Conservation (phyloP, 2,797 vertebrate species). For the Masticophis lateralis region DNA sequence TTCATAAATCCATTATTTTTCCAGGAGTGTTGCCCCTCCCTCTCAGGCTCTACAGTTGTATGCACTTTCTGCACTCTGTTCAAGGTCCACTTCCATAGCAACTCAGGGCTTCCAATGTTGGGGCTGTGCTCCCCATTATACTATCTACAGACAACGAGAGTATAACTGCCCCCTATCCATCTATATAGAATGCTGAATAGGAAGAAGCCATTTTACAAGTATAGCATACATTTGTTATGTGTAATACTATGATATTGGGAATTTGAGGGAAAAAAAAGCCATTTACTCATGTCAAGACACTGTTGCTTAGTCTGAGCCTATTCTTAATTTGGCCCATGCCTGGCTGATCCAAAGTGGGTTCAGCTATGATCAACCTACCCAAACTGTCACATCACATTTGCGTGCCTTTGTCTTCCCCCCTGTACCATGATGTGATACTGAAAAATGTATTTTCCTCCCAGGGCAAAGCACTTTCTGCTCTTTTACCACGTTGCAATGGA, state of each 20-base stretch:
- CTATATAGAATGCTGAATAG: neutral
- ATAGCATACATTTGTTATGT: neutral
- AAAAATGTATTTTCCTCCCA: neutral
- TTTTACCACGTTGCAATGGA: neutral
- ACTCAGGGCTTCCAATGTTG: neutral
- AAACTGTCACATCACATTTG: neutral
- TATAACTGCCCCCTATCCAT: neutral
- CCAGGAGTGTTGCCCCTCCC: neutral
- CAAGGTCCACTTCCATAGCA: neutral
- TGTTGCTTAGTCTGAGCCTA: neutral
- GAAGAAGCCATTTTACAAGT: neutral
- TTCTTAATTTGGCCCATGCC: neutral
- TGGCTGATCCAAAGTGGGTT: constrained; percentile 5
- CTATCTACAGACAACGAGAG: neutral
- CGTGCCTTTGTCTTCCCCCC: constrained; percentile 14
- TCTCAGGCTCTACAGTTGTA: neutral
- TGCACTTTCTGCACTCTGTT: neutral
- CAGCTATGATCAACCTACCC: neutral
- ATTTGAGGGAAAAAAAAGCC: neutral
- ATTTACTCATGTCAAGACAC: neutral
- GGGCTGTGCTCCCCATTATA: neutral
- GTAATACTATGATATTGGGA: rapidly evolving
- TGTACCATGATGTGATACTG: neutral
- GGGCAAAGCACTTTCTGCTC: constrained; percentile 4
- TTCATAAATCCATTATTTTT: constrained; percentile 16